A percentile compares a stretch with the other conserved stretches of the same genome.
phyloP scores from a whole-genome alignment of 2,113 vertebrate genomes.

The Miniopterus natalensis region DNA sequence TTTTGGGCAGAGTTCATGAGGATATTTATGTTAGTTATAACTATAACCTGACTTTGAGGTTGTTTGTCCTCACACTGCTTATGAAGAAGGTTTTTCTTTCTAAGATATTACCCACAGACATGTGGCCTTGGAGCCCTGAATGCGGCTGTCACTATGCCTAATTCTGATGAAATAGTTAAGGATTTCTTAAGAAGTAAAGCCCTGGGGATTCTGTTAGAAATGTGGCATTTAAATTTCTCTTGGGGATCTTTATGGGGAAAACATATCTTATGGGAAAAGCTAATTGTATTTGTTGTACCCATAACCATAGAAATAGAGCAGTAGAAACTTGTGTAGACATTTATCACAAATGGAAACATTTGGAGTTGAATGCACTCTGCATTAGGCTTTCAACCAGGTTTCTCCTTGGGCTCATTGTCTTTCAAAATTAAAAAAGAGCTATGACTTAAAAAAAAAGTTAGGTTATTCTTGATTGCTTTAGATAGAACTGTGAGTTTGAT shows the following conservation, averaged over 20 bases:
- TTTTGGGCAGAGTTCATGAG: neutral
- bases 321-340: neutral
- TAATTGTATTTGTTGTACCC: conserved; percentile 12
- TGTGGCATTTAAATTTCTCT: conserved; percentile 53
- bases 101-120: neutral
- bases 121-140: neutral
- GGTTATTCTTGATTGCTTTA: neutral
- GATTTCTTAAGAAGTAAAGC: conserved; percentile 44
- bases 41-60: conserved; percentile 39
- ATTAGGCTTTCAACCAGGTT: neutral
- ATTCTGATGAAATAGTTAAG: conserved; percentile 65
- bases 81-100: conserved; percentile 40
- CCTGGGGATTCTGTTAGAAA: conserved; percentile 29
- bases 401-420: neutral
- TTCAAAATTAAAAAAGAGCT: neutral
- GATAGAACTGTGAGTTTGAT: neutral
- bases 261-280: neutral
- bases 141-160: neutral
- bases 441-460: neutral
- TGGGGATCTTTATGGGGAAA: conserved; percentile 8
- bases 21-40: conserved; percentile 45
- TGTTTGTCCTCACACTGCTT: neutral
- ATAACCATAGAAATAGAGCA: conserved; percentile 26
- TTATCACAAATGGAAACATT: neutral
- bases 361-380: neutral